Conservation (phyloP, 1,140 invertebrate species). For the Hesperophylax magnus region DNA sequence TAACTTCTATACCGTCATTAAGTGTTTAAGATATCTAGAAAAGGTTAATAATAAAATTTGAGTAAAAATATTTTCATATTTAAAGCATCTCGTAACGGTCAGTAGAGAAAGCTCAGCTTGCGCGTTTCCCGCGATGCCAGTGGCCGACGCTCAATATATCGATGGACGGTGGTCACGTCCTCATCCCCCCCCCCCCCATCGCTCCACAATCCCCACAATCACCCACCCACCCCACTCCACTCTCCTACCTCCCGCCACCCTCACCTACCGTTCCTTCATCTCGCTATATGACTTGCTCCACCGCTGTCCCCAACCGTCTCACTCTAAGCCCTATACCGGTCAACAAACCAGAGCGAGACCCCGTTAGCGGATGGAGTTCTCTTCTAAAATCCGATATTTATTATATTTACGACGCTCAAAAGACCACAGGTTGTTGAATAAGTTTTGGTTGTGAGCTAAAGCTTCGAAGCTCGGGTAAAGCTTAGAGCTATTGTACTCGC, state of each 20-base stretch:
- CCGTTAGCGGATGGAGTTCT: constrained; percentile 53
- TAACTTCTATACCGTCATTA: no score
- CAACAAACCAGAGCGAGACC: constrained; percentile 26
- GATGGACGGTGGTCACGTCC: constrained; percentile 69
- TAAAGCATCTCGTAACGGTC: constrained; percentile 8
- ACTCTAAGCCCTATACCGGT: constrained; percentile 58
- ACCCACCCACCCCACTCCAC: constrained; percentile 57
- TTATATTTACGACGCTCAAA: constrained; percentile 73
- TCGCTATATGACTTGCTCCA: constrained; percentile 58
- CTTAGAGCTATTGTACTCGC: constrained; percentile 30
- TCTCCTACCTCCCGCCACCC: constrained; percentile 50
- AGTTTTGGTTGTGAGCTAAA: constrained; percentile 66
- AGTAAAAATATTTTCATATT: no score
- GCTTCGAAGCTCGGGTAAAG: constrained; percentile 63
- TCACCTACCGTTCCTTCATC: constrained; percentile 44
- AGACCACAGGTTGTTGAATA: constrained; percentile 71
- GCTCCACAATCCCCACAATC: constrained; percentile 48
- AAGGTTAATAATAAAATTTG: no score
- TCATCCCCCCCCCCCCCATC: constrained; percentile 67
- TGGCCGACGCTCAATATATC: constrained; percentile 70
- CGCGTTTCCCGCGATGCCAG: constrained; percentile 50
- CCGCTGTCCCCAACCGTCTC: constrained; percentile 58
- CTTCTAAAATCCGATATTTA: constrained; percentile 67
- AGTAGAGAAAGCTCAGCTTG: constrained; percentile 48
- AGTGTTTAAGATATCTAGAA: no score